phyloP scores from a whole-genome alignment of 2,113 vertebrate species.

The Scophthalmus maximus region DNA sequence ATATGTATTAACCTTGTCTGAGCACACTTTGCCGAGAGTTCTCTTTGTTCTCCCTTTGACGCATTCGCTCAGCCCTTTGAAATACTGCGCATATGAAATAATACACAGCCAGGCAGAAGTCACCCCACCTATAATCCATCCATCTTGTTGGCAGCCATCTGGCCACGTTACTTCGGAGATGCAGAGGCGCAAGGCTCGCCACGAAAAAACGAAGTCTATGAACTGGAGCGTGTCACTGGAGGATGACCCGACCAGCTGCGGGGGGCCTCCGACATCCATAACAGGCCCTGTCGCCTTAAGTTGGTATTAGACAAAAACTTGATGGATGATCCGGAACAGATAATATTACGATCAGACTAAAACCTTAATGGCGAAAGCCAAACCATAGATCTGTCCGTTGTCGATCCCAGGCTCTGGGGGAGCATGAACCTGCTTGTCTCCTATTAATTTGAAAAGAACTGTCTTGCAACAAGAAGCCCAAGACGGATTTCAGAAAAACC shows the following conservation, averaged over 20 bases:
- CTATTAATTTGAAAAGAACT: too few relatives aligned
- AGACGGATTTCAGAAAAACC: conserved; percentile 28
- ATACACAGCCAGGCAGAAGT: conserved; percentile 76
- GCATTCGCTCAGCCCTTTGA: conserved; percentile 63
- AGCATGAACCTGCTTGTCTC: too few relatives aligned
- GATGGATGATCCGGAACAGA: conserved; percentile 81
- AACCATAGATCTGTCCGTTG: conserved; percentile 56
- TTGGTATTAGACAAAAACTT: conserved; percentile 76
- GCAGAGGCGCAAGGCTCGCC: conserved; percentile 56
- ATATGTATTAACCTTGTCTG: conserved; percentile 65
- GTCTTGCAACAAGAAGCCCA: too few relatives aligned
- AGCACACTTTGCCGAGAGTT: conserved; percentile 42
- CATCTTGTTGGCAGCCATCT: conserved; percentile 86
- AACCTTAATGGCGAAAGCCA: conserved; percentile 59
- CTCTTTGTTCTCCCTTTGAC: conserved; percentile 68
- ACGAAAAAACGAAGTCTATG: conserved; percentile 71
- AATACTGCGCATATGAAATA: conserved; percentile 75
- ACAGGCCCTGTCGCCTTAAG: conserved; percentile 62
- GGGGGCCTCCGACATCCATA: conserved; percentile 43
- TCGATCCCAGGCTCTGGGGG: conserved; percentile 31
- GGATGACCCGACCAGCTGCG: conserved; percentile 59
- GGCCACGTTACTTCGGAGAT: conserved; percentile 77
- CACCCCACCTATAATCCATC: conserved; percentile 83
- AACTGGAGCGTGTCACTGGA: conserved; percentile 65
- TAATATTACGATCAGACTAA: conserved; percentile 65